Evolutionary conservation across 2,797 vertebrate species (phyloP), one percentile per base, ranked within the genome.

Genomic region (Champsocephalus esox): DNA sequence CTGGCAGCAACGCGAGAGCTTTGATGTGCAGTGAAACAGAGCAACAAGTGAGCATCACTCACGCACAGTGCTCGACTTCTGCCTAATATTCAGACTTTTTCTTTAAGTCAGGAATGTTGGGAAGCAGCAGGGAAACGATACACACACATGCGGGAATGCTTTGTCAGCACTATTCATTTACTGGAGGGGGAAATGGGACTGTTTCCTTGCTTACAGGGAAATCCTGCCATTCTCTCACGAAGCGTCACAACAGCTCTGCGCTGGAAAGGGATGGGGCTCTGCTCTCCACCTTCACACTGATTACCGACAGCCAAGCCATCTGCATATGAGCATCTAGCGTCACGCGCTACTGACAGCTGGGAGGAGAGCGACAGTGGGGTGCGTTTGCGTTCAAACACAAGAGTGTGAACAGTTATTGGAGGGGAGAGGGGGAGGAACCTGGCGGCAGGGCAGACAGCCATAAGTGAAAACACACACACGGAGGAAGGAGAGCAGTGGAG

Each of bases 211-310:
- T 89, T 75, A 72, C 83, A 82, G 89, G 93, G 89, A 94, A 93
- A 94, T 93, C 92, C 93, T 93, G 92, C 88, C 83, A 93, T 94
- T 93, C 92, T 93, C 87, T 86, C 12, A 54, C 80, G 80, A 74
- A 92, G 85, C 73, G 51, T 87, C 87, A 86, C 56, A 89, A 83
- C 85, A 78, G 82, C 65, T 66, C 82, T 66, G 44, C 4, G 46
- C 72, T 68, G 59, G 82, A 88, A 92, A 83, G 80, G 73, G 75
- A 85, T 12, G 64, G 56, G 58, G 58, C 60, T 79, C 56, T n/a
- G 24, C 55, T 77, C 21, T 4, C 66, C 12, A 73, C 79, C 61
- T 73, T 67, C 49, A 50, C 79, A 45, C 66, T 38, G 83, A 88
- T 86, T 90, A 77, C 74, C 21, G 79, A 77, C 77, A 46, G 82